These are phyloP conservation scores for Luperina nickerlii DNA, from an alignment of 2,888 invertebrate species.

Conservation along the genomic window DNA sequence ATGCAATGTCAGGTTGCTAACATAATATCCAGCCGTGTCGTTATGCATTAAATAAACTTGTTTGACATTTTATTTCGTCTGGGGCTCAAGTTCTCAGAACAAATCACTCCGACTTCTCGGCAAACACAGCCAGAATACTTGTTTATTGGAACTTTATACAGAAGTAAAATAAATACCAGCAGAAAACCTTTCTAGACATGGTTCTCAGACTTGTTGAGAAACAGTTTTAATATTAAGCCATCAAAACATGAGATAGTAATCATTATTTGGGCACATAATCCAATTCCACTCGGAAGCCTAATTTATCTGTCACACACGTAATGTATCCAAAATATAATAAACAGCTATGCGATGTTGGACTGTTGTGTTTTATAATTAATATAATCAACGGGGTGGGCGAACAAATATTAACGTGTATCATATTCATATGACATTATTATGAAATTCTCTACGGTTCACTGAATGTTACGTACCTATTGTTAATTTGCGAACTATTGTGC, in stretches of 20 bases:
- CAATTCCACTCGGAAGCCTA: conserved; percentile 12
- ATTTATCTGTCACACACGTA: conserved; percentile 3
- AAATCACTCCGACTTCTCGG: conserved; percentile 62
- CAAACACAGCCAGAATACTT: conserved; percentile 56
- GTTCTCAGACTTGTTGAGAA: conserved; percentile 1
- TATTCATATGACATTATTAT: conserved; percentile 68
- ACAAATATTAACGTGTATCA: conserved; percentile 66
- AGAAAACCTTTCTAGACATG: conserved; percentile 6
- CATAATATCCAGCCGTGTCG: conserved; percentile 51
- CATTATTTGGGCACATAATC: conserved; percentile 13
- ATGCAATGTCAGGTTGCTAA: conserved; percentile 53
- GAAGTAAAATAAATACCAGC: conserved; percentile 10
- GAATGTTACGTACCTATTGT: conserved; percentile 71
- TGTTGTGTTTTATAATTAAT: conserved; percentile 68
- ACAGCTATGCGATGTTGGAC: conserved; percentile 41
- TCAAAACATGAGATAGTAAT: not conserved
- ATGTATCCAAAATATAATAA: conserved; percentile 29
- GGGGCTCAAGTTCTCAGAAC: conserved; percentile 64
- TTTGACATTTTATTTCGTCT: conserved; percentile 71
- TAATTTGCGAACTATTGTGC: conserved; percentile 71
- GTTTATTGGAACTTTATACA: conserved; percentile 9
- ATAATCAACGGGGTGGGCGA: conserved; percentile 61
- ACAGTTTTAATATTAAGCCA: conserved; percentile 23
- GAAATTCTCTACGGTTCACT: conserved; percentile 71
- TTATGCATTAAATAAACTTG: conserved; percentile 67